Base-by-base conservation (phyloP, 2,888 invertebrate genomes). In the Anthophora plumipes region DNA sequence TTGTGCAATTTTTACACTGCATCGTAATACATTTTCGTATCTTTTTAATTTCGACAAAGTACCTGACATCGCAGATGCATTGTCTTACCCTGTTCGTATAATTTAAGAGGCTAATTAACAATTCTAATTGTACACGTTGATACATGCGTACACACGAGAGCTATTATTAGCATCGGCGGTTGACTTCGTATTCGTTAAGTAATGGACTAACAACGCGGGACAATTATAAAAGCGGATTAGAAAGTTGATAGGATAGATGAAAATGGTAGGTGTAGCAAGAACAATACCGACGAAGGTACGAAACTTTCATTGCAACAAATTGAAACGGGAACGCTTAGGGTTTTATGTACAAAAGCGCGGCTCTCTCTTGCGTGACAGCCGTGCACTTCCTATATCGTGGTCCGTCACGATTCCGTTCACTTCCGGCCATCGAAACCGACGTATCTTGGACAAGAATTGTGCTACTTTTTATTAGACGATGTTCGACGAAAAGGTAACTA, bases 391-490 rank as follows among this genome's bases (percentile, higher is more conserved):
- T 73, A 61, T 22, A 48, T 20, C 31, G 41, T n/a, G 37, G 37
- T 41, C 12, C 55, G 81, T 60, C 72, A 66, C 68, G 82, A 80
- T 37, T 63, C 82, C 82, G 41, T 82, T 82, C 82, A 66, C 82
- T 82, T 81, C 82, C 82, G 82, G 82, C 64, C 60, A 55, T 60
- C 68, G 61, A 37, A 69, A 67, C 50, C 22, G 31, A n/a, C 41
- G 57, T 73, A 46, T 61, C 69, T 64, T 11, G 37, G 22, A 50
- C 37, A 11, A 52, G 61, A 72, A 48, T 52, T 59, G 50, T 41
- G 17, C 48, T 4, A 37, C 48, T 61, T 57, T 20, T n/a, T n/a
- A n/a, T n/a, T n/a, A 55, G 6, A 20, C 39, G 12, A 20, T 20
- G 37, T 22, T n/a, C 3, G 43, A 43, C 48, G 68, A 43, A 50